Conservation (phyloP, 2,797 vertebrate species). For the Lophotriccus pileatus region DNA sequence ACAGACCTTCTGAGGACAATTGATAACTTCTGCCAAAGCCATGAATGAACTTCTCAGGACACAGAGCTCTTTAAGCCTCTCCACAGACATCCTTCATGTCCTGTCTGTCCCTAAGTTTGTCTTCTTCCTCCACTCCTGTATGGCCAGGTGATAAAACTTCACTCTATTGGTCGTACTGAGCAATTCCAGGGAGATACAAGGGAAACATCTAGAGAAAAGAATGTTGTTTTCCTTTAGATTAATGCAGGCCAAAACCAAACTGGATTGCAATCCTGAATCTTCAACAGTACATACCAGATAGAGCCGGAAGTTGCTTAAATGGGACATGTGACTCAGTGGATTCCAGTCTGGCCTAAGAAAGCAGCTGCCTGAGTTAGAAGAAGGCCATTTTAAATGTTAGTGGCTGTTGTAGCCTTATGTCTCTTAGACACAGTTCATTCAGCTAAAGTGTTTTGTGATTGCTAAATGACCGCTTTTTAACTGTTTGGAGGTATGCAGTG, state of each 20-base stretch:
- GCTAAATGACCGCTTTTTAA: background rate
- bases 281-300: background rate
- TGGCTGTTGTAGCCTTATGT: background rate
- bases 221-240: background rate
- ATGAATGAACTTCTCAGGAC: background rate
- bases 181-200: background rate
- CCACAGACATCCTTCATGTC: background rate
- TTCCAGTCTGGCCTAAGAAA: background rate
- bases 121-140: background rate
- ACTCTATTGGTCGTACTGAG: background rate
- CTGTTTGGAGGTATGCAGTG: background rate
- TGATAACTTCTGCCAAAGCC: fast-evolving
- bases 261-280: background rate
- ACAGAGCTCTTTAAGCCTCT: background rate
- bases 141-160: background rate
- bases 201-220: background rate
- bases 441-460: background rate
- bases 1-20: background rate
- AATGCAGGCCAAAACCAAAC: background rate
- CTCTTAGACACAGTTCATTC: background rate
- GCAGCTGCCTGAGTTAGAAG: background rate
- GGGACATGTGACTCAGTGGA: background rate
- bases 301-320: background rate
- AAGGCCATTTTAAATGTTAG: background rate
- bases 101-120: background rate